Evolutionary conservation across 2,113 vertebrate species (phyloP).

Genomic region (Macquaria ambigua): DNA sequence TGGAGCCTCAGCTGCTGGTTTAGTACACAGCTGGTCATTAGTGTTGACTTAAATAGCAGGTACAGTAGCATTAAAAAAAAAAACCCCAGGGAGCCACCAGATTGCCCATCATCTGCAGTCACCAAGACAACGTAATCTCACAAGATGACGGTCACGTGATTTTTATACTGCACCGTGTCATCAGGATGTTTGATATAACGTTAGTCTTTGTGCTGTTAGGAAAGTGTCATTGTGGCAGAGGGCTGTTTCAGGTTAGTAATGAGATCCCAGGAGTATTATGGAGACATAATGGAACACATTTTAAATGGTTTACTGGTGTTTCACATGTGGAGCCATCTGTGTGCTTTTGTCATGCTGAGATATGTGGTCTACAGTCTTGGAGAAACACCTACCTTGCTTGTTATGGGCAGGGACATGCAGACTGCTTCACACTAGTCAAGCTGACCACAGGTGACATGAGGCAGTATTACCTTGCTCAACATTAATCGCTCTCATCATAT

Average conservation of each 20-base stretch:
- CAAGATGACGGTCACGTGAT: background rate
- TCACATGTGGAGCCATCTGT: constrained; percentile 37
- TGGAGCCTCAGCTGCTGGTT: constrained; percentile 59
- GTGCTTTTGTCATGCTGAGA: background rate
- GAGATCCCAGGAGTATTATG: constrained; percentile 18
- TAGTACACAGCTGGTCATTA: constrained; percentile 70
- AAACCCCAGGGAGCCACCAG: constrained; percentile 20
- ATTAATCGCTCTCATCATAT: background rate
- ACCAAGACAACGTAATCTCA: constrained; percentile 47
- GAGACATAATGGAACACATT: constrained; percentile 7
- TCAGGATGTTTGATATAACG: background rate
- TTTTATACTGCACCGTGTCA: background rate
- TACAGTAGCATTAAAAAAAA: constrained; percentile 42
- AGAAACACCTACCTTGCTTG: background rate
- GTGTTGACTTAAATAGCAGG: constrained; percentile 53
- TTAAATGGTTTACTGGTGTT: constrained; percentile 24
- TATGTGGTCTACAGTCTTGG: background rate
- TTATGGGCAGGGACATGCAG: background rate
- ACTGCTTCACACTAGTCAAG: background rate
- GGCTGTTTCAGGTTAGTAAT: constrained; percentile 26
- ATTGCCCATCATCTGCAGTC: constrained; percentile 39
- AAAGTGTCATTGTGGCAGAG: background rate
- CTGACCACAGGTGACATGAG: background rate
- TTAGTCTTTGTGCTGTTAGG: background rate
- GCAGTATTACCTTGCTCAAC: background rate